Percentiles rank a stretch among this genome's conserved stretches.
phyloP scores from a whole-genome alignment of 2,797 vertebrate genomes.

The Gastrophryne carolinensis region DNA sequence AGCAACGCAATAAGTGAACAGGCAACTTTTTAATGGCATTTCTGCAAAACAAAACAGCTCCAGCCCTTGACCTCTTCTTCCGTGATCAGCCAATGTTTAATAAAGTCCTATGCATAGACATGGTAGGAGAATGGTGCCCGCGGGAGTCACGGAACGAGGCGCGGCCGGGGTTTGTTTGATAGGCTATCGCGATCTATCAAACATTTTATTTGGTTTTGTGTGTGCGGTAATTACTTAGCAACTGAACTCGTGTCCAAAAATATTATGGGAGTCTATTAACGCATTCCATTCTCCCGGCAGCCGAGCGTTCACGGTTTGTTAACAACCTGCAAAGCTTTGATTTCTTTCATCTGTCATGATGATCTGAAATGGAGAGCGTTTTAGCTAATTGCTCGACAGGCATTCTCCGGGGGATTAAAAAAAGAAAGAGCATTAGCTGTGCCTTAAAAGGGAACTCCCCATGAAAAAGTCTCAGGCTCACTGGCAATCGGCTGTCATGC shows the following conservation, averaged over 20 bases:
- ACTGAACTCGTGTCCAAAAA: slow-evolving; percentile 11
- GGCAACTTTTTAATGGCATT: background rate
- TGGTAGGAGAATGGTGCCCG: background rate
- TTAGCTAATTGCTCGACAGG: background rate
- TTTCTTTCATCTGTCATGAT: background rate
- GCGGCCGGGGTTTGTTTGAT: background rate
- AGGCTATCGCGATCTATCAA: slow-evolving; percentile 1
- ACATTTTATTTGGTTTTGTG: slow-evolving; percentile 13
- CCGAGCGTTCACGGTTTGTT: background rate
- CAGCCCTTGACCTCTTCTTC: too few relatives aligned
- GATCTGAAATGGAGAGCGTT: background rate
- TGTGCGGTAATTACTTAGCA: slow-evolving; percentile 37
- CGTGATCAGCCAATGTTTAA: too few relatives aligned
- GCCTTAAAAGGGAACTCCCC: too few relatives aligned
- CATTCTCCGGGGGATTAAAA: too few relatives aligned
- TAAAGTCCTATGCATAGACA: background rate
- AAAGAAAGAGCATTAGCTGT: too few relatives aligned
- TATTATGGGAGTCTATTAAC: slow-evolving; percentile 15
- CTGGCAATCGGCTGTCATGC: too few relatives aligned
- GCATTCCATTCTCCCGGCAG: background rate
- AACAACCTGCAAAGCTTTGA: background rate
- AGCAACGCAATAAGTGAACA: slow-evolving; percentile 10
- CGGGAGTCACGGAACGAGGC: background rate
- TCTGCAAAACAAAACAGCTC: too few relatives aligned
- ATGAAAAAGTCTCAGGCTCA: too few relatives aligned